Evolutionary conservation across 2,797 vertebrate species (phyloP), one percentile per base, ranked within the genome.

Genomic region (Pteronotus mesoamericanus): DNA sequence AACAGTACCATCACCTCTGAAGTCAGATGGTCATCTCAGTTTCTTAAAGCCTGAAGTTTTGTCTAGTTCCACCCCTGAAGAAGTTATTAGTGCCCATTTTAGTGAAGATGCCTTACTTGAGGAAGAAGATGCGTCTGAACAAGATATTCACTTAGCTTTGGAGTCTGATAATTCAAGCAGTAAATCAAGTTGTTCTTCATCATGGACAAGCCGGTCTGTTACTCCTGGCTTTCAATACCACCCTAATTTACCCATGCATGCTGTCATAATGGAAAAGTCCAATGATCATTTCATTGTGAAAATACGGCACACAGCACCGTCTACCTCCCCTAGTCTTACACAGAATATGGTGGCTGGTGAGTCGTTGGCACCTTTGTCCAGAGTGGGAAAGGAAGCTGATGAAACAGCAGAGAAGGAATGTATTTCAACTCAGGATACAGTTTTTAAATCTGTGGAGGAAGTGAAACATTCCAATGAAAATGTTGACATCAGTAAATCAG

Each of bases 261-360:
- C 99, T 0, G 99, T 99, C 39, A 99, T 99, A 96, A 99, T 99
- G 99, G 99, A 99, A 98, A 99, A 98, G 96, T 99, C 99, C 89
- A 99, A 99, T 0, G 99, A 99, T 94, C 99, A 99, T 94, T 99
- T 99, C 69, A 99, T 99, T 61, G 98, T 99, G 11, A 99, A 99
- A 98, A 99, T 99, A 34, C 99, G 99, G n/a, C 99, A 99, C 87
- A 98, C 99, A 0, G 95, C 98, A 61, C 98, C 98, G 0, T 95
- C 98, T 95, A 51, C 89, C 48, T 97, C 98, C 6, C 91, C 97
- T 39, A 24, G 44, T n/a, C 92, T 96, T 85, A 97, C 98, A 51
- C 98, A 97, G 15, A n/a, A 74, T 85, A 12, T 46, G 57, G 46
- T 86, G 24, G 39, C 74, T 95, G 97, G 97, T 75, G 98, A 98